Evolutionary conservation across 2,888 invertebrate species (phyloP), one percentile per base, ranked within the genome.

Genomic region (Aquatica leii): DNA sequence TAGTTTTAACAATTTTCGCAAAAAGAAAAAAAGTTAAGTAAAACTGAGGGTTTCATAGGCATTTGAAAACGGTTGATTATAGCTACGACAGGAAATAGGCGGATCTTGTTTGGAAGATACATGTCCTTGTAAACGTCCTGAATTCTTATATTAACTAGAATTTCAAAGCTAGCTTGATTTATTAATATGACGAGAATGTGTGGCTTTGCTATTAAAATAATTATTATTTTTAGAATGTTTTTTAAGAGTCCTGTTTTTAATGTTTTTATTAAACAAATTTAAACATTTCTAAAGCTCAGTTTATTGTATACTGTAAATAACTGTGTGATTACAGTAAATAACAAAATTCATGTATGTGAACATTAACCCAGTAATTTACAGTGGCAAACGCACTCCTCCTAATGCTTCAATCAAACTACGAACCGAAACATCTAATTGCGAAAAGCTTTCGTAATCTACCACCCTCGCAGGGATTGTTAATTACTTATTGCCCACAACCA

Each of bases 371-470:
- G 70, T 74, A 77, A 77, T 78, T 77, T 78, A 74, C 74, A 75
- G 75, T 74, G 74, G 73, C 73, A 73, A 72, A 67, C 59, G 72
- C 71, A 70, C 69, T 73, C 71, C 74, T 73, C 71, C 74, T 77
- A 77, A 77, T 78, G 76, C 76, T 74, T 77, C 77, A 74, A 77
- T 77, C 75, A 76, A 65, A 62, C 62, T 65, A 65, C 65, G 74
- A 74, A 75, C 73, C 77, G 76, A 74, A 77, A 78, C 78, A 73
- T 74, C 77, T 78, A 80, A 80, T 79, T 78, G 79, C 79, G 76
- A 76, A 79, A 80, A 79, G 80, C 80, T 80, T 78, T 80, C 78
- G 76, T 76, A 77, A 76, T 76, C 71, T 68, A 68, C 71, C 71
- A 65, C 75, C 76, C 74, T 73, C 71, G 64, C 65, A 74, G 77